Percentiles rank a stretch among this genome's conserved stretches.
phyloP scores from a whole-genome alignment of 2,888 invertebrate species.

The Plagodis dolabraria region DNA sequence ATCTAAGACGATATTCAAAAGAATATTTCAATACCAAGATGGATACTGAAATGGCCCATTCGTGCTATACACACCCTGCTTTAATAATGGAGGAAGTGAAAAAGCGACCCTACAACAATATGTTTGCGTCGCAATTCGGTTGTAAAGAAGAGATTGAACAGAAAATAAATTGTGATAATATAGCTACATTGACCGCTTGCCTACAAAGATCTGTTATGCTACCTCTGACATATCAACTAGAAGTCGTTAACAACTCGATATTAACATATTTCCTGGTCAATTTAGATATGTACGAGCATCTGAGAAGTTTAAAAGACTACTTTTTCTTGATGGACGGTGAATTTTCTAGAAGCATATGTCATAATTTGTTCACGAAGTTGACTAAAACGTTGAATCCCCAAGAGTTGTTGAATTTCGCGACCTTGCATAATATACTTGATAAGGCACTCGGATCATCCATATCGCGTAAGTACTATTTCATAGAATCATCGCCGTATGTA shows the following conservation, averaged over 20 bases:
- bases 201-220: constrained; percentile 88
- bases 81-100: constrained; percentile 72
- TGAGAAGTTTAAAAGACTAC: constrained; percentile 90
- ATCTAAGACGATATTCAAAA: constrained; percentile 53
- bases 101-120: constrained; percentile 72
- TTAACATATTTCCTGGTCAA: constrained; percentile 88
- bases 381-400: constrained; percentile 87
- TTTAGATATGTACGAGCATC: constrained; percentile 88
- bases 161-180: constrained; percentile 67
- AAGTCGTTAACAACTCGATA: constrained; percentile 89
- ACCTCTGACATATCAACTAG: constrained; percentile 88
- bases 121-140: constrained; percentile 61
- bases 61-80: constrained; percentile 71
- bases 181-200: constrained; percentile 83
- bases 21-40: constrained; percentile 62
- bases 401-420: constrained; percentile 88
- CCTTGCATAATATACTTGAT: constrained; percentile 88
- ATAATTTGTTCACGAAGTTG: constrained; percentile 88
- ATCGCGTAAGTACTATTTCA: constrained; percentile 73
- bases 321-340: constrained; percentile 93
- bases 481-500: neutral
- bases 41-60: constrained; percentile 53
- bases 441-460: constrained; percentile 88
- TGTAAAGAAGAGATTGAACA: constrained; percentile 56
- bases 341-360: constrained; percentile 89